Base-by-base conservation (phyloP, 1,140 invertebrate species). In the Solenopsis fugax region DNA sequence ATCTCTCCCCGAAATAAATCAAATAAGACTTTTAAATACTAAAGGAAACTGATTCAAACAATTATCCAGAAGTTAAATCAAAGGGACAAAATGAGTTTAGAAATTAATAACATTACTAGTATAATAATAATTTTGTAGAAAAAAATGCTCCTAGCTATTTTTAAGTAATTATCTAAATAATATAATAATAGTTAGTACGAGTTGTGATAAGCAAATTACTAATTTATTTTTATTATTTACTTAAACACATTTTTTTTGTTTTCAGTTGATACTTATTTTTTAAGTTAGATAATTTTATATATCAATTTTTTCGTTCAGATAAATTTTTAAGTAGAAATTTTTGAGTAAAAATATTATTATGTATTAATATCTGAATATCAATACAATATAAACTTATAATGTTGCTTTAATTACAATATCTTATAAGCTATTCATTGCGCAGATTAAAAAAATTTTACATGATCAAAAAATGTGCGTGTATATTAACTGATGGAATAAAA, bases 361-460 rank as follows among this genome's bases (percentile, higher is more conserved):
- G n/a, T n/a, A 72, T 50, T 50, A 72, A 52, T n/a, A 29, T 50
- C 21, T 29, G 6, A 48, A 24, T n/a, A 10, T 71, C 6, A 48
- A 13, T 29, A 29, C 29, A n/a, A 12, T 29, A 52, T 52, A 73
- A 54, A 54, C 12, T 18, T 54, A 52, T 5, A 18, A 1, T 54
- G 29, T 73, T 21, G 10, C 18, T 37, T 73, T 67, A n/a, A n/a
- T n/a, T 13, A 12, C 10, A 29, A 50, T 16, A 71, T 24, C 13
- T 4, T 24, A n/a, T n/a, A n/a, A 16, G n/a, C n/a, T 48, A 48
- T 69, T 67, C 21, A 48, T 24, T 21, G 5, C 12, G 5, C 12
- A 48, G 12, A 69, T 45, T 48, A 16, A 18, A 71, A 71, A 71
- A 64, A 34, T 64, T 13, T 71, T 24, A n/a, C n/a, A n/a, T n/a